Evolutionary conservation across 2,888 invertebrate genomes (phyloP), one percentile per base, ranked within the genome.

Genomic region (Lasius fuliginosus): DNA sequence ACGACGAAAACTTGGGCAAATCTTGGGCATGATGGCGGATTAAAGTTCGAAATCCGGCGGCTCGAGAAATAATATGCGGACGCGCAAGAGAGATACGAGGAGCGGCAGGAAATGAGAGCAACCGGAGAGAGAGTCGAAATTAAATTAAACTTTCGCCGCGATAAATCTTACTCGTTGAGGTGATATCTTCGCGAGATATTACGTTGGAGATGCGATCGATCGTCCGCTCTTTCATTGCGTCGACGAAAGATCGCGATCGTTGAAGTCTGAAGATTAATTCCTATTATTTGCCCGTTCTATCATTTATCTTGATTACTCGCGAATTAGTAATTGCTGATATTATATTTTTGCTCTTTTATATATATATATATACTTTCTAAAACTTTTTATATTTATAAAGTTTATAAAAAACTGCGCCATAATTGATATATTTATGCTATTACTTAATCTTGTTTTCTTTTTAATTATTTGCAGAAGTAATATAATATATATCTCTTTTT

Each of bases 71-170:
- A 92, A 92, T 92, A 92, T 89, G 90, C 89, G 88, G 84, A 89
- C 84, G 84, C 85, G 86, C 64, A 36, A 74, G 74, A 73, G 74
- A 87, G 88, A 88, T 85, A 89, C 86, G 79, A 81, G 81, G 65
- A 73, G 75, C 68, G 62, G 73, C 89, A 87, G 92, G 91, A 92
- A 92, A 92, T 90, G 92, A 92, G 89, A 89, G 79, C 85, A 88
- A 77, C 79, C 65, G 46, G 79, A 46, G 79, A 81, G 46, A 56
- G 82, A 74, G 85, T 84, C 85, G 87, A 91, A 92, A 92, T 92
- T 92, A 92, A 92, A 92, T 92, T 92, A 92, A 92, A 92, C 91
- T 92, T 91, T 92, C 71, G 82, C 83, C 74, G 85, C 88, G 92
- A 92, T 92, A 92, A 92, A 91, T 92, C 87, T 87, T 69, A 46